Evolutionary conservation across 2,888 invertebrate species (phyloP).

Genomic region (Drosophila neonasuta): DNA sequence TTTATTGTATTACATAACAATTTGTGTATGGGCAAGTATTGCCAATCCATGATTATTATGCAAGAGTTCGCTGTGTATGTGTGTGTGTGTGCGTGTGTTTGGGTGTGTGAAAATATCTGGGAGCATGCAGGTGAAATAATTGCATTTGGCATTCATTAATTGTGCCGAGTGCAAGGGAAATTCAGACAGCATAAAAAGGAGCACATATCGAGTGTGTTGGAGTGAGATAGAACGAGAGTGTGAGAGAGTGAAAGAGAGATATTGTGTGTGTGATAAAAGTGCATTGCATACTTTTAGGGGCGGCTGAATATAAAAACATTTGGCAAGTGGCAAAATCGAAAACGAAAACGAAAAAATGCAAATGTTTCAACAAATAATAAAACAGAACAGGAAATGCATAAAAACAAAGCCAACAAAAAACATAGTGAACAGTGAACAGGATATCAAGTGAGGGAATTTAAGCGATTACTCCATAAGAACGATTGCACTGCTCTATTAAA

Average conservation of each 20-base stretch:
- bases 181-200: neutral
- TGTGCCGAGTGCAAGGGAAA: conserved; percentile 26
- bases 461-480: conserved; percentile 13
- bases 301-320: conserved; percentile 33
- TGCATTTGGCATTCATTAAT: conserved; percentile 71
- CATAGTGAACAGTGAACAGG: neutral
- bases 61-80: neutral
- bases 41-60: conserved; percentile 15
- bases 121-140: conserved; percentile 70
- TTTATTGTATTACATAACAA: conserved; percentile 46
- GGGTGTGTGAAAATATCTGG: conserved; percentile 5
- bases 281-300: conserved; percentile 60
- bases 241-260: conserved; percentile 5
- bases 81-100: conserved; percentile 1
- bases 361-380: conserved; percentile 17
- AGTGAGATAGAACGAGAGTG: neutral
- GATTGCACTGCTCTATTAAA: conserved; percentile 26
- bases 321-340: conserved; percentile 21
- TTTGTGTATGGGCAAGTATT: conserved; percentile 17
- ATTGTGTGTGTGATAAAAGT: conserved; percentile 29
- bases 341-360: conserved; percentile 5
- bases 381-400: neutral
- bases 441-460: conserved; percentile 18
- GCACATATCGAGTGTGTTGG: neutral
- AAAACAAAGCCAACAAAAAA: conserved; percentile 5